These are phyloP conservation scores for Phalacrocorax aristotelis DNA, from an alignment of 2,113 vertebrate genomes.

Conservation along the genomic window DNA sequence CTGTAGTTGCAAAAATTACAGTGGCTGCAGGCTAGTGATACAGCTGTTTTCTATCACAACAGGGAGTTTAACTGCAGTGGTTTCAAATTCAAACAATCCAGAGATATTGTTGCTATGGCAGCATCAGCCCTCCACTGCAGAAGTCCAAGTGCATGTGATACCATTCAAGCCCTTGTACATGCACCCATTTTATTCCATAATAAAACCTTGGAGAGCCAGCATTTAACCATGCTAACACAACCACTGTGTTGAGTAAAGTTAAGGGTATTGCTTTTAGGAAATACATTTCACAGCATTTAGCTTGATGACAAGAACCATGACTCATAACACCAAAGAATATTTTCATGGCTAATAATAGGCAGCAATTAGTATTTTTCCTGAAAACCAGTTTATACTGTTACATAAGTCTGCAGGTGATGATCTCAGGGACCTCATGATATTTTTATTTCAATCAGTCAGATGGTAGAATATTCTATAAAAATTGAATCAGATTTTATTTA, in stretches of 20 bases:
- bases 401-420: background rate
- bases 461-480: background rate
- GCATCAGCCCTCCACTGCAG: background rate
- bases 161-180: background rate
- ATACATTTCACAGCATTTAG: background rate
- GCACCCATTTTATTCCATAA: background rate
- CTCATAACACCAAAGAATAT: background rate
- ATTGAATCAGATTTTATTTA: background rate
- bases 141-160: background rate
- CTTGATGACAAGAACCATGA: background rate
- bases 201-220: background rate
- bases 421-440: background rate
- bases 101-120: slow-evolving; percentile 49
- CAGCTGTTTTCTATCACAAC: background rate
- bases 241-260: background rate
- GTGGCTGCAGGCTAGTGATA: background rate
- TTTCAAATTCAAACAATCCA: background rate
- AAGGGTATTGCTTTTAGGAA: background rate
- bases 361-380: slow-evolving; percentile 32
- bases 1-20: background rate
- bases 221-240: background rate
- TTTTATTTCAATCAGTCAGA: background rate
- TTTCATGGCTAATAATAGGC: slow-evolving; percentile 21
- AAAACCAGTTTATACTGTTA: slow-evolving; percentile 19
- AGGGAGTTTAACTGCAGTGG: background rate